A percentile compares a stretch with the other conserved stretches of the same genome.
Evolutionary conservation across 2,797 vertebrate genomes (phyloP).

Genomic region (Channallabes apus): DNA sequence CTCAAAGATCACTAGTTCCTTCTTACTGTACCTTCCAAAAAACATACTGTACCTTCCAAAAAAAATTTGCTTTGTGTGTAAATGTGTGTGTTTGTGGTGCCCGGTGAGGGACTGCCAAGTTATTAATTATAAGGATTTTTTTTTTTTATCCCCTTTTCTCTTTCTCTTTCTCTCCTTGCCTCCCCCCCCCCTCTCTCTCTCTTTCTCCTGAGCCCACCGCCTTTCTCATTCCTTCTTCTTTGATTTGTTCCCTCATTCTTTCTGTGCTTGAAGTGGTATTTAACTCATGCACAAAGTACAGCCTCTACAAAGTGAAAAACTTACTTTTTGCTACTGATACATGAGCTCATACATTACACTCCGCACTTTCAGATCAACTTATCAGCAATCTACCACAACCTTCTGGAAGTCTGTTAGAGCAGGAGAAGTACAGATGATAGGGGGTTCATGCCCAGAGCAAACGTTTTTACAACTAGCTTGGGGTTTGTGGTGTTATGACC

Average conservation of each 20-base stretch:
- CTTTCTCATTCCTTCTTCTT: conserved; percentile 67
- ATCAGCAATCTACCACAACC: neutral
- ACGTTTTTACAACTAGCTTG: neutral
- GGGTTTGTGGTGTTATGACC: neutral
- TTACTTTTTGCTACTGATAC: conserved; percentile 15
- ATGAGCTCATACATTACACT: neutral
- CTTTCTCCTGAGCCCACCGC: conserved; percentile 48
- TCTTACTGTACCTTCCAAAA: neutral
- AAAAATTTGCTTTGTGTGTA: no score
- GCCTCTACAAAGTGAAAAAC: conserved; percentile 36
- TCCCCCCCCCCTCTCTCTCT: neutral
- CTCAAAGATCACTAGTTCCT: neutral
- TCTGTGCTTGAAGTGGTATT: conserved; percentile 76
- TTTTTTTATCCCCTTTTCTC: neutral
- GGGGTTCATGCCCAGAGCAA: neutral
- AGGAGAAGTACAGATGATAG: neutral
- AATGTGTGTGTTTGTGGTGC: neutral
- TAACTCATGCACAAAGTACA: conserved; percentile 72
- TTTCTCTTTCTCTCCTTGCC: neutral
- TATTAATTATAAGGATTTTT: conserved; percentile 12
- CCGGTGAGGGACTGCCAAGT: conserved; percentile 2
- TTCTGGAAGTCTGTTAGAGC: neutral
- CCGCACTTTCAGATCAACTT: conserved; percentile 2
- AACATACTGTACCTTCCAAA: no score
- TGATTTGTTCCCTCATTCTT: conserved; percentile 64